Conservation (phyloP, 2,113 vertebrate species). For the Gallinago media region DNA sequence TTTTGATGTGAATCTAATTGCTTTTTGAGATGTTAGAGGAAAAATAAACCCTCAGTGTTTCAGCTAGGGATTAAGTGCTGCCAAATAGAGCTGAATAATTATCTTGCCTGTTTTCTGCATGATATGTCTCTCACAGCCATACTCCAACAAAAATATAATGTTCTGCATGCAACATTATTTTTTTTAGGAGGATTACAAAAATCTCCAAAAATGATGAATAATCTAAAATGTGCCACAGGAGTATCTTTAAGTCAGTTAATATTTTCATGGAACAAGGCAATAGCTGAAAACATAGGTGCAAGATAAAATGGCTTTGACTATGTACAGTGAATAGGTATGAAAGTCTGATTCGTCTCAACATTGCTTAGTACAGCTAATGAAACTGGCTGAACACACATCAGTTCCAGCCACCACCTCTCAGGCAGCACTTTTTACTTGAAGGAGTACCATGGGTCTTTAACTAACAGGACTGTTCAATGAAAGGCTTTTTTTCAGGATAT, state of each 20-base stretch:
- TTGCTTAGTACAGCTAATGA: background rate
- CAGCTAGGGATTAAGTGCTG: background rate
- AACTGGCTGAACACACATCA: background rate
- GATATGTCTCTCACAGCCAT: background rate
- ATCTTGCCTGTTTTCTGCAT: background rate
- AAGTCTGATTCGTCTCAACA: background rate
- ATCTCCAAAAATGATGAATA: background rate
- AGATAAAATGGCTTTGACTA: background rate
- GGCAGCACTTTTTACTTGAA: background rate
- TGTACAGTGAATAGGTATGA: accelerated
- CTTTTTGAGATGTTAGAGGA: background rate
- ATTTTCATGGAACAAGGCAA: background rate
- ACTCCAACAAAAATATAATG: background rate
- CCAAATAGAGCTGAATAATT: background rate
- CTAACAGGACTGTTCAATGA: background rate
- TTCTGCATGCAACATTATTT: background rate
- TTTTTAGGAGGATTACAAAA: background rate
- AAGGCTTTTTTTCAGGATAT: background rate
- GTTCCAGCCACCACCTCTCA: background rate
- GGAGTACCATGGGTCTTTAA: background rate
- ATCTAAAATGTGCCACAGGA: background rate
- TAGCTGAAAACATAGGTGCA: background rate
- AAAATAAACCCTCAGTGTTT: background rate
- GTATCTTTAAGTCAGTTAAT: background rate
- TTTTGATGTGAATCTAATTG: background rate